Evolutionary conservation across 1,140 invertebrate genomes (phyloP), one percentile per base, ranked within the genome.

Genomic region (Pentalonia nigronervosa): DNA sequence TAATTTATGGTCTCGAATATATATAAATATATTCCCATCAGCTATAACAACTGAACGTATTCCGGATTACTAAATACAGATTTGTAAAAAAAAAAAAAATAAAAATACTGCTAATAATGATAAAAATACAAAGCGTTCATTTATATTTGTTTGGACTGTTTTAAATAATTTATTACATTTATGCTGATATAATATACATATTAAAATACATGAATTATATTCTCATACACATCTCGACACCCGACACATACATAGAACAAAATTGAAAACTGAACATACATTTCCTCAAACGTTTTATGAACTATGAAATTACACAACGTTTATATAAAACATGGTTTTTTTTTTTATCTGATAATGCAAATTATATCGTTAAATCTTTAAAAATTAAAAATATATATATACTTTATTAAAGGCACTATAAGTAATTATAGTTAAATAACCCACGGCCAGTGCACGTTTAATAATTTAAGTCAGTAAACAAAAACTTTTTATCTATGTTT

Each of bases 61-160:
- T 92, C 91, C 81, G 91, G 91, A 90, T 90, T 90, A 90, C 81
- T 92, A 92, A 84, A 84, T 92, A 92, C n/a, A 41, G 76, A 92
- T 84, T 84, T 50, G 67, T 91, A 92, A 84, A 92, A 83, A 92
- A 50, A 81, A 81, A 90, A 90, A 48, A 48, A 30, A n/a, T n/a
- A n/a, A n/a, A n/a, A 87, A 30, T n/a, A 89, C 17, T 50, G 56
- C 48, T 83, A 92, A 92, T 92, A 92, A 84, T 45, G 76, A 92
- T 84, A 92, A 92, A 92, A 53, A 60, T 84, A 84, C 91, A 92
- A 92, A 84, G 76, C 81, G 45, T 53, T 92, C n/a, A 84, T 84
- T 92, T 92, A 50, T 84, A 50, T 84, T 50, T 83, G 48, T 83
- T 83, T 48, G 30, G 41, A 84, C 53, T 60, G 34, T 56, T 90